Base-by-base conservation (phyloP, 2,797 vertebrate genomes). In the Clangula hyemalis region DNA sequence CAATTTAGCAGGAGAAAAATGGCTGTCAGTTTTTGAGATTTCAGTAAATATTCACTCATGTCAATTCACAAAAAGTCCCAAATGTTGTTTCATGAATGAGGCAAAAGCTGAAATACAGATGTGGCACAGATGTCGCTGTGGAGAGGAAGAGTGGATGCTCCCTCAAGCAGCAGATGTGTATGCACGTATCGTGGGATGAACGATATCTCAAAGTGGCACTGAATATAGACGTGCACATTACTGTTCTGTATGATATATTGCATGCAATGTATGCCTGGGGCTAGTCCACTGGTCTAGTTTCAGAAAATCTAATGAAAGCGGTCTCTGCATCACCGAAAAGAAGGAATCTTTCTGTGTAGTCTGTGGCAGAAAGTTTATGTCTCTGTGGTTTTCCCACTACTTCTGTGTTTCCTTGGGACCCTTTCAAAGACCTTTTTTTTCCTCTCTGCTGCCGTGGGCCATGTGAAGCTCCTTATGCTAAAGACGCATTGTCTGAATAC, bases 211-310 rank as follows among this genome's bases (percentile, higher is more conserved):
- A 61, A 81, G 21, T 36, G 36, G 13, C 38, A 54, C 11, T 45
- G 78, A 58, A 13, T 39, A 11, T 3, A 8, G 39, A 19, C 32
- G 12, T 6, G 2, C 15, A 13, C 0, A 0, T n/a, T n/a, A 2
- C 20, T 74, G 34, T 11, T 58, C 27, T 12, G 7, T 51, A 12
- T 41, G 13, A 28, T 4, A 1, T 17, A 3, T 20, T 24, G 17
- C 36, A 28, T 24, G 2, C 3, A 4, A 28, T 16, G 6, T 32
- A 3, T 13, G 8, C 3, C 1, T 8, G 12, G 39, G 53, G 28
- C 3, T n/a, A 60, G 28, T 9, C 47, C 38, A 8, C 21, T 60
- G 56, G 1, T 54, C 38, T 85, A 28, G 5, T 25, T 43, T 41
- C 47, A 68, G 70, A 81, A 84, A 65, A 62, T 20, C 28, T 57